Conservation (phyloP, 2,797 vertebrate genomes). For the Pangasius larnaudii region DNA sequence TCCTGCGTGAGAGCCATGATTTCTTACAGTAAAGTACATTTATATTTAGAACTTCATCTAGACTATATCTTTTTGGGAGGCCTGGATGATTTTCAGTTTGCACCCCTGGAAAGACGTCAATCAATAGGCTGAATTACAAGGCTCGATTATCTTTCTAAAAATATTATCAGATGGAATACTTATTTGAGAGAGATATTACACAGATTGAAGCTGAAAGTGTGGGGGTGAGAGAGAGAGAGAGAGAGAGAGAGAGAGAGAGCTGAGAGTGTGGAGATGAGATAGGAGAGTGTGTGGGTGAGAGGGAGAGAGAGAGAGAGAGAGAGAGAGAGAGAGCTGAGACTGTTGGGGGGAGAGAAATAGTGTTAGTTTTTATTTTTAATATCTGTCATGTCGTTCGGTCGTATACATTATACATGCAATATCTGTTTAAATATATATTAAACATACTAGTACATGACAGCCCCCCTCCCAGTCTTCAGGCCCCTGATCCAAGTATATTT, state of each 20-base stretch:
- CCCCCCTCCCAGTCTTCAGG: not conserved
- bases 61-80: no score
- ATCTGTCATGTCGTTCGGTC: not conserved
- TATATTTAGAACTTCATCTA: not conserved
- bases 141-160: not conserved
- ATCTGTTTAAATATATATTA: constrained; percentile 3
- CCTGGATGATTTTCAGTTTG: not conserved
- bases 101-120: not conserved
- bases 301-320: not conserved
- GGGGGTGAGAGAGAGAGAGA: not conserved
- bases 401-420: constrained; percentile 9
- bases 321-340: not conserved
- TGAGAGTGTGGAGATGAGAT: not conserved
- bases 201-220: no score
- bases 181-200: not conserved
- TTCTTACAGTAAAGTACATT: not conserved
- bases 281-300: not conserved
- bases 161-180: not conserved
- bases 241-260: not conserved
- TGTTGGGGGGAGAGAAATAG: not conserved
- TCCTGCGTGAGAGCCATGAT: not conserved
- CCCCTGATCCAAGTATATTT: constrained; percentile 1
- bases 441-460: not conserved
- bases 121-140: not conserved
- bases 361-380: not conserved